Base-by-base conservation (phyloP, 1,140 invertebrate species). In the Drosophila hydei region DNA sequence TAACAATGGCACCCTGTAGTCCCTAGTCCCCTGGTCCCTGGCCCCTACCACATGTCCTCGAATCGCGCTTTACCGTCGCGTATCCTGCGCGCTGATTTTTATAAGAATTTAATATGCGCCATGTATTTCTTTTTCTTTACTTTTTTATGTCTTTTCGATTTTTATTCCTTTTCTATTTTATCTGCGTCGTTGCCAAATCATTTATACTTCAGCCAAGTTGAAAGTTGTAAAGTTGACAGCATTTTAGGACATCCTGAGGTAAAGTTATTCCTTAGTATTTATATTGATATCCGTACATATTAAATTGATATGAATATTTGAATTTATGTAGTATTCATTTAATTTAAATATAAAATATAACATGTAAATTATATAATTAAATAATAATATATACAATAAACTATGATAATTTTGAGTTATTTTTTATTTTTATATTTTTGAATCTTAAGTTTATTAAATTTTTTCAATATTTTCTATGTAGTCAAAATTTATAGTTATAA, bases 91-190 rank as follows among this genome's bases (percentile, higher is more conserved):
- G 48, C 75, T 52, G 83, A 81, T 81, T 88, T 88, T 88, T 70
- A 76, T 81, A 88, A 83, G 83, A 88, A 88, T 87, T 87, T 87
- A 87, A 87, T 87, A 87, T 88, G 75, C 83, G 78, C 83, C 81
- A 62, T 56, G 81, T 69, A 87, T 56, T 42, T 78, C 38, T 0
- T 40, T 16, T 40, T 16, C 38, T 42, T 42, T 42, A 14, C 38
- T 42, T 8, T 42, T 72, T 72, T 64, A 72, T 72, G 77, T 77
- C 38, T 79, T 76, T 83, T 87, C 74, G 61, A 73, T 61, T 72
- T 79, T 52, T 48, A 74, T 58, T 79, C 54, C 50, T 58, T 55
- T n/a, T 11, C 56, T 58, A 48, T 65, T 58, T 50, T 55, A 73
- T 63, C 47, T 62, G 58, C 71, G 51, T 52, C 54, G 48, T 50